phyloP scores from a whole-genome alignment of 2,888 invertebrate genomes.

The Willowsia nigromaculata region DNA sequence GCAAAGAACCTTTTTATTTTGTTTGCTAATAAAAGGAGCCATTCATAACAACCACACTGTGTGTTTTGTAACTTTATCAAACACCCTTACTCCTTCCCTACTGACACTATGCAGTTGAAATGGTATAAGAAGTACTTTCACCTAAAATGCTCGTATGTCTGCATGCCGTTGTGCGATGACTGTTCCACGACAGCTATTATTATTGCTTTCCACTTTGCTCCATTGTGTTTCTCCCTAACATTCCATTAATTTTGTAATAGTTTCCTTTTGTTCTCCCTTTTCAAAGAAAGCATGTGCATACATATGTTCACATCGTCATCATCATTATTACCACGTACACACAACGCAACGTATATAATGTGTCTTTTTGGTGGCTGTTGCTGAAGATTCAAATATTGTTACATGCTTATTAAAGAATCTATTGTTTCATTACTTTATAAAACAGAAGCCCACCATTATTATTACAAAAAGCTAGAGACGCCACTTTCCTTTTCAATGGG shows the following conservation, averaged over 20 bases:
- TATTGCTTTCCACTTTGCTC: slow-evolving; percentile 44
- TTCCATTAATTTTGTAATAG: slow-evolving; percentile 58
- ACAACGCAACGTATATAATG: neutral
- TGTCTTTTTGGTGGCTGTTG: neutral
- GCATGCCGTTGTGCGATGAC: neutral
- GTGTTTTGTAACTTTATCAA: slow-evolving; percentile 34
- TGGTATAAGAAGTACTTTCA: neutral
- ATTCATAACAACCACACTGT: neutral
- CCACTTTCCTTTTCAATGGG: neutral
- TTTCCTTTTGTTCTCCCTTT: slow-evolving; percentile 50
- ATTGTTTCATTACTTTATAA: slow-evolving; percentile 20
- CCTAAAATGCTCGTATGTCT: neutral
- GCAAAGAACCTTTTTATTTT: neutral
- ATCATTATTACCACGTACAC: neutral
- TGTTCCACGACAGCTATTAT: slow-evolving; percentile 21
- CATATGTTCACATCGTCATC: neutral
- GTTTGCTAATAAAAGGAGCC: neutral
- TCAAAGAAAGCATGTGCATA: neutral
- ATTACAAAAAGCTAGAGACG: neutral
- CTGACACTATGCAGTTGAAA: neutral
- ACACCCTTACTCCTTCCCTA: neutral
- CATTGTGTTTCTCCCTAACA: slow-evolving; percentile 18
- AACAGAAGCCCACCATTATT: neutral
- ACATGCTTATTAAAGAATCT: slow-evolving; percentile 21
- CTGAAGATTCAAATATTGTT: slow-evolving; percentile 1